phyloP scores from a whole-genome alignment of 2,113 vertebrate genomes.

The Eleginops maclovinus region DNA sequence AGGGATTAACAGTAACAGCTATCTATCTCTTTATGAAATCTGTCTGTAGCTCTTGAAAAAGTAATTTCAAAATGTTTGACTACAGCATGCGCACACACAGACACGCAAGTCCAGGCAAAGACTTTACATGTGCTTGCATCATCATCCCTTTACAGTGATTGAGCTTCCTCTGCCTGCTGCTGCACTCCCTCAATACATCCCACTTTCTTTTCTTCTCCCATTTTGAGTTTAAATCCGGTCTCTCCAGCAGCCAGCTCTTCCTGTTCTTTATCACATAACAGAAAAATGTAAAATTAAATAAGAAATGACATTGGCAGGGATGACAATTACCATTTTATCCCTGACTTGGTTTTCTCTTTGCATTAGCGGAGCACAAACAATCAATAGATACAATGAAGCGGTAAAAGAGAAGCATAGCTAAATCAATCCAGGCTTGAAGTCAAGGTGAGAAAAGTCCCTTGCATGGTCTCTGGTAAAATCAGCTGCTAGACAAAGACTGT shows the following conservation, averaged over 20 bases:
- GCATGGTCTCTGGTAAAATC: conserved; percentile 45
- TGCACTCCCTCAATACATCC: conserved; percentile 13
- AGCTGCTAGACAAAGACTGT: conserved; percentile 41
- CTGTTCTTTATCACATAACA: conserved; percentile 31
- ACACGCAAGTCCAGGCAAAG: conserved; percentile 24
- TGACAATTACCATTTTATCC: conserved; percentile 56
- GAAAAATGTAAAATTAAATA: conserved; percentile 53
- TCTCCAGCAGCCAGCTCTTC: conserved; percentile 32
- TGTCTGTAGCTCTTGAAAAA: conserved; percentile 41
- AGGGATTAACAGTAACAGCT: conserved; percentile 62
- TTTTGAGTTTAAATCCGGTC: conserved; percentile 24
- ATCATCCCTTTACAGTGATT: conserved; percentile 62
- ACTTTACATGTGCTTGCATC: conserved; percentile 77
- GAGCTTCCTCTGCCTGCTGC: conserved; percentile 48
- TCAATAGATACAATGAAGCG: conserved; percentile 64
- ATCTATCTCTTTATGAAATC: conserved; percentile 58
- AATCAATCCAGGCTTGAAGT: conserved; percentile 62
- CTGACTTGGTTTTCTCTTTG: conserved; percentile 31
- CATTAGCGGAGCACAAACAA: conserved; percentile 41
- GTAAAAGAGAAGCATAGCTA: conserved; percentile 44
- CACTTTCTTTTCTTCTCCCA: conserved; percentile 17
- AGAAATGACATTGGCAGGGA: conserved; percentile 18
- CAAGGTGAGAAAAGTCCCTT: conserved; percentile 62
- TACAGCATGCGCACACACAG: not conserved
- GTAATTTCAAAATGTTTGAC: conserved; percentile 34